Conservation (phyloP, 2,797 vertebrate genomes). For the Myotis findleyi region DNA sequence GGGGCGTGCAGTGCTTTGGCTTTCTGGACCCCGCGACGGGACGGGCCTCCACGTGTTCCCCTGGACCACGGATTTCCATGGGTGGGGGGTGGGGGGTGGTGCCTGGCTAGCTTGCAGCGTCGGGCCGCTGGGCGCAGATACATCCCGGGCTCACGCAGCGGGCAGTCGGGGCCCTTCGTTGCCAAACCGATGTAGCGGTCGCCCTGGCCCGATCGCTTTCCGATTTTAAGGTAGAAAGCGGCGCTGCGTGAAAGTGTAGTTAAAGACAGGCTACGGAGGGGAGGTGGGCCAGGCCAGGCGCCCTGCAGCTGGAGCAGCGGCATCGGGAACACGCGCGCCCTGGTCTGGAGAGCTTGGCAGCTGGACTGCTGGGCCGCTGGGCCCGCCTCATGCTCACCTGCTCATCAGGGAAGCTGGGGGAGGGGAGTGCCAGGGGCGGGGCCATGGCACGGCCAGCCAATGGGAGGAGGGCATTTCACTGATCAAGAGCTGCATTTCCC, state of each 20-base stretch:
- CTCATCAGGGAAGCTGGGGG: not conserved
- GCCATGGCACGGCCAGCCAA: constrained; percentile 22
- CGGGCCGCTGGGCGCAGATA: not conserved
- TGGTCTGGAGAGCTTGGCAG: rapidly evolving
- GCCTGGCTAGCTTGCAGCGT: not conserved
- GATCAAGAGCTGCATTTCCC: not conserved
- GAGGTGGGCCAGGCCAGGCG: not conserved
- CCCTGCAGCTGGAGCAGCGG: rapidly evolving
- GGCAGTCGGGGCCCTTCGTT: not conserved
- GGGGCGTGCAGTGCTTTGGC: not conserved
- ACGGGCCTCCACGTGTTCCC: not conserved
- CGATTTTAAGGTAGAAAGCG: not conserved
- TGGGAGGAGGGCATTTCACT: not conserved
- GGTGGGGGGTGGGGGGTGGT: too few relatives aligned
- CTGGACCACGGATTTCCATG: not conserved
- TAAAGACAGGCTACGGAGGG: not conserved
- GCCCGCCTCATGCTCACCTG: constrained; percentile 30
- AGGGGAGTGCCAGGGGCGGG: not conserved
- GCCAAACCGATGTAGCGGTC: not conserved
- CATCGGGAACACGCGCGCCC: not conserved
- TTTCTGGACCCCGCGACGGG: not conserved
- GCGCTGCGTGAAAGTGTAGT: not conserved
- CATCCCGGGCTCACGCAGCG: not conserved
- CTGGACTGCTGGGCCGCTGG: rapidly evolving
- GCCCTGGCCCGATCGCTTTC: not conserved